Evolutionary conservation across 2,797 vertebrate genomes (phyloP), one percentile per base, ranked within the genome.

Genomic region (Oryzias dopingdopingensis): DNA sequence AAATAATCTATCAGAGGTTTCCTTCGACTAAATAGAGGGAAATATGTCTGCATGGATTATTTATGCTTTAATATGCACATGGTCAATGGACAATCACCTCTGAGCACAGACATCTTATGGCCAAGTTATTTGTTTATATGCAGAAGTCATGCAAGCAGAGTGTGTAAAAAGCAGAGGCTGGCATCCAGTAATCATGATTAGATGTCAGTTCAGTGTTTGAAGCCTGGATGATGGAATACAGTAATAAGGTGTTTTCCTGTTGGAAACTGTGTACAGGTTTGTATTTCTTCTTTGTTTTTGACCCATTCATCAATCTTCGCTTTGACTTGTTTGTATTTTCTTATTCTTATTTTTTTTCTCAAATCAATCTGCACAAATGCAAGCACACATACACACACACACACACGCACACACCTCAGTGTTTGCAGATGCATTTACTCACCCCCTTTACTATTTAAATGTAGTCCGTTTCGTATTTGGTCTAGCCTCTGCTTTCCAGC

Each of bases 1-100:
- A 85, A 91, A 91, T 92, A 92, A 91, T 91, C 89, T 84, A 90
- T 89, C 83, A 81, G 74, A 74, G 84, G 81, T 88, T 89, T 81
- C 81, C 81, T 83, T 64, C 77, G 59, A 85, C 83, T 85, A 86
- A 84, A 89, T 75, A 85, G 75, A 82, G 57, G 74, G 77, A 83
- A 89, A 86, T 82, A 72, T 86, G 87, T 87, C 83, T 76, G 73
- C 80, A 87, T 90, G 77, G 89, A 89, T 92, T 90, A 91, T 92
- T 91, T 87, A 91, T 92, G 83, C 70, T 83, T 88, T 89, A 89
- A 91, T 92, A 89, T 91, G 80, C 73, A 79, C 73, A 66, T 57
- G 7, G 74, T 78, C 80, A 90, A 90, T 74, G 81, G 88, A 86
- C 87, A 88, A 82, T 89, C 83, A 75, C 77, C 79, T 80, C 76